These are phyloP conservation scores for Nemotelus pantherinus DNA, from an alignment of 2,888 invertebrate species.

Conservation along the genomic window DNA sequence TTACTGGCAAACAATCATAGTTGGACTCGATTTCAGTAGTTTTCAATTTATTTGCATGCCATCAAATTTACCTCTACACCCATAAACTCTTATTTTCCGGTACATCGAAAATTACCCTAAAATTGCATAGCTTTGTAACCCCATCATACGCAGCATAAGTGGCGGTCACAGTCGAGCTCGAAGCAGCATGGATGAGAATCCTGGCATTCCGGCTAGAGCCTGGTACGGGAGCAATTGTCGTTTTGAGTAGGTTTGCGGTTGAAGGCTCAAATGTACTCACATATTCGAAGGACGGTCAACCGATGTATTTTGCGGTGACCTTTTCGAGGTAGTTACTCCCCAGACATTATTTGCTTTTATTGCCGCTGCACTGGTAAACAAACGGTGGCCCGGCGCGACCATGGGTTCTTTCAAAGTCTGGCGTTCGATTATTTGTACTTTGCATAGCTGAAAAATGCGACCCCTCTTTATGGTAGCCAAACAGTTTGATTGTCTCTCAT, in stretches of 20 bases:
- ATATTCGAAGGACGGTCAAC: slow-evolving; percentile 21
- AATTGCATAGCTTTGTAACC: slow-evolving; percentile 11
- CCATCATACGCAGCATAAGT: neutral
- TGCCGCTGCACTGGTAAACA: slow-evolving; percentile 20
- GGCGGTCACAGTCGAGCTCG: neutral
- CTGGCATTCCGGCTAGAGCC: neutral
- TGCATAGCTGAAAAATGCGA: neutral
- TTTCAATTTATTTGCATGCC: too few species aligned
- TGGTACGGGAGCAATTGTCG: slow-evolving; percentile 25
- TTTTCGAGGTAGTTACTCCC: slow-evolving; percentile 31
- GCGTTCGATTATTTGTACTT: neutral
- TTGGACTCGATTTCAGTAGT: too few species aligned
- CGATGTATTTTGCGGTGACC: slow-evolving; percentile 43
- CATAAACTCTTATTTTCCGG: neutral
- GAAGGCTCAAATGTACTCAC: slow-evolving; percentile 42
- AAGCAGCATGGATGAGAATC: neutral
- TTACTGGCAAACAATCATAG: too few species aligned
- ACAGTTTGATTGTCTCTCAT: neutral
- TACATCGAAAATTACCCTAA: neutral
- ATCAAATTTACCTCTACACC: neutral
- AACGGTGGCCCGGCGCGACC: neutral
- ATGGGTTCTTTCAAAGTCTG: neutral
- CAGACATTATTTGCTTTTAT: slow-evolving; percentile 43
- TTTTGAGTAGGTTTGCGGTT: slow-evolving; percentile 42
- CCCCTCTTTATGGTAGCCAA: neutral